Base-by-base conservation (phyloP, 2,797 vertebrate species). In the Philypnodon macrostomus region DNA sequence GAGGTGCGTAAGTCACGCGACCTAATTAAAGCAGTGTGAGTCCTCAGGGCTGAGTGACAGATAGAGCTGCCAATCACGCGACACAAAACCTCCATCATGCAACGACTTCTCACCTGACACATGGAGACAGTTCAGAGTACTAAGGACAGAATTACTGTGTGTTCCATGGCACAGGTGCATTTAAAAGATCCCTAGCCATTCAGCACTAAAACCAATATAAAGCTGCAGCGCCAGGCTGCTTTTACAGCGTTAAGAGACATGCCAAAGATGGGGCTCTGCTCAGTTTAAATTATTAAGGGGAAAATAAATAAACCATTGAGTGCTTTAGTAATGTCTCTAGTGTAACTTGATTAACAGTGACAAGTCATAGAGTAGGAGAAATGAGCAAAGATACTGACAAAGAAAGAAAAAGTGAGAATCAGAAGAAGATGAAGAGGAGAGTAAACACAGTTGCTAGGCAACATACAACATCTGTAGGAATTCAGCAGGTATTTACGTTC, bases 381-480 rank as follows among this genome's bases (percentile, higher is more conserved):
- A 67, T 47, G 62, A 70, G 53, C 36, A 76, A 50, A 78, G 48
- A 67, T 46, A 42, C 41, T 63, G 50, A 79, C 63, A 75, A 73
- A 81, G 70, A 78, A 44, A 69, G 56, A 68, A 75, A 75, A 70
- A 67, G 37, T 40, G 47, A 67, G 58, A 58, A 52, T 65, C 41
- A 69, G 59, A 75, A 57, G 78, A 63, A 65, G 44, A 68, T 58
- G 70, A 75, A 29, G 19, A 68, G 66, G 55, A 62, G 67, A 80
- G 56, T 73, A 72, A 80, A 86, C 87, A 85, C 85, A 73, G 90
- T 91, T 90, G 88, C 90, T 89, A 88, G 79, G 90, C 87, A 91
- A 90, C 89, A 86, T 85, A 89, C 75, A 90, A 89, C 87, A 90
- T 89, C 85, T 87, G 87, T 81, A 88, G 66, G 79, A 85, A 85